Evolutionary conservation across 2,888 invertebrate species (phyloP), one percentile per base, ranked within the genome.

Genomic region (Mesoligia furuncula): DNA sequence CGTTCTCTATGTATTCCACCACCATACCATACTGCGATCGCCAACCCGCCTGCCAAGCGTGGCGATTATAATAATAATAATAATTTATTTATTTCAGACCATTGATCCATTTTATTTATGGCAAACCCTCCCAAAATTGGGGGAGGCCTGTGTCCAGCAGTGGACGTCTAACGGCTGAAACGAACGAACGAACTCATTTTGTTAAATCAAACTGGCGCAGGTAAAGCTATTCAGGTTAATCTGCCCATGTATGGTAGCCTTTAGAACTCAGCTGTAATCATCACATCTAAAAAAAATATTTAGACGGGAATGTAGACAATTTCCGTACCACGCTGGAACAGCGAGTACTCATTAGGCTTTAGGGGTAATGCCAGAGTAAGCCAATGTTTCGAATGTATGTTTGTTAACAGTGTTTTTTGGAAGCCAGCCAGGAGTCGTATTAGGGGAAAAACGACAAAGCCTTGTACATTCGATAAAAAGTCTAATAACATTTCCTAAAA

Each of bases 371-470:
- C 24, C 24, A 45, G n/a, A 59, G 57, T 27, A n/a, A 31, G 36
- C 13, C 15, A 80, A 80, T 45, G 31, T 64, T 68, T 2, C 15
- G 17, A 77, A 64, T 64, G 36, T 57, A 1, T 62, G 66, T 71
- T 39, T 36, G 36, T 42, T 15, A 42, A 59, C n/a, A 36, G 8
- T 71, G 17, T 57, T 57, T 31, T 27, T 57, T 80, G 71, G 80
- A 81, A 77, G n/a, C 6, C 8, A 72, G 81, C 62, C 77, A 76
- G 31, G 17, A 71, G 59, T 2, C 59, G 20, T 24, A 24, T 48
- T 31, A 31, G 31, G n/a, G 11, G 48, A 45, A 62, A 77, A 31
- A 27, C n/a, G 17, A 45, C 11, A 74, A 79, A 57, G 8, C 15
- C 17, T 61, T 20, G 24, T 27, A 45, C 3, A 13, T 9, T 24